Conservation (phyloP, 2,888 invertebrate species). For the Lagria hirta region DNA sequence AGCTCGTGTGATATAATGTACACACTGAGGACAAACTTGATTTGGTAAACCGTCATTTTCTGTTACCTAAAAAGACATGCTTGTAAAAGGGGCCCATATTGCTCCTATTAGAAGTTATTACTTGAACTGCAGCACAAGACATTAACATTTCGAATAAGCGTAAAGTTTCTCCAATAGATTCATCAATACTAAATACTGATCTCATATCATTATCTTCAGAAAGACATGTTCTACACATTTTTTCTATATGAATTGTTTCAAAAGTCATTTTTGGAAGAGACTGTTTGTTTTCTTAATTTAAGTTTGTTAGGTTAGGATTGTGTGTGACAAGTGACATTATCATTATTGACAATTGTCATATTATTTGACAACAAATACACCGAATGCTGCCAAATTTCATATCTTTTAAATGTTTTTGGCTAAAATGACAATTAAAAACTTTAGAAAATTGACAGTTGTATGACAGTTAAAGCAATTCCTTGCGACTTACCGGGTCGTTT, state of each 20-base stretch:
- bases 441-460: too few species aligned
- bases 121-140: constrained; percentile 50
- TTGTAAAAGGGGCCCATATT: constrained; percentile 1
- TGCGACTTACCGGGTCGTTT: too few species aligned
- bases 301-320: constrained; percentile 20
- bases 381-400: too few species aligned
- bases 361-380: too few species aligned
- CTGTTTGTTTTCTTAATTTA: constrained; percentile 9
- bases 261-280: constrained; percentile 34
- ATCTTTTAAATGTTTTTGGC: too few species aligned
- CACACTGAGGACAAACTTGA: constrained; percentile 51
- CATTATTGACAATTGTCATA: too few species aligned
- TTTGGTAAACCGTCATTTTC: constrained; percentile 51
- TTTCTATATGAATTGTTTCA: constrained; percentile 43
- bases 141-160: constrained; percentile 49
- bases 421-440: too few species aligned
- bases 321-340: constrained; percentile 6
- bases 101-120: too few species aligned
- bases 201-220: constrained; percentile 45
- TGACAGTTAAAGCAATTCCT: too few species aligned
- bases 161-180: constrained; percentile 42
- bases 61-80: constrained; percentile 39
- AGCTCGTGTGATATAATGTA: constrained; percentile 47
- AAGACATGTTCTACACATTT: constrained; percentile 52
- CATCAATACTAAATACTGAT: constrained; percentile 47